A percentile compares a stretch with the other conserved stretches of the same genome.
phyloP scores from a whole-genome alignment of 2,113 vertebrate species.

The Philantomba maxwellii region DNA sequence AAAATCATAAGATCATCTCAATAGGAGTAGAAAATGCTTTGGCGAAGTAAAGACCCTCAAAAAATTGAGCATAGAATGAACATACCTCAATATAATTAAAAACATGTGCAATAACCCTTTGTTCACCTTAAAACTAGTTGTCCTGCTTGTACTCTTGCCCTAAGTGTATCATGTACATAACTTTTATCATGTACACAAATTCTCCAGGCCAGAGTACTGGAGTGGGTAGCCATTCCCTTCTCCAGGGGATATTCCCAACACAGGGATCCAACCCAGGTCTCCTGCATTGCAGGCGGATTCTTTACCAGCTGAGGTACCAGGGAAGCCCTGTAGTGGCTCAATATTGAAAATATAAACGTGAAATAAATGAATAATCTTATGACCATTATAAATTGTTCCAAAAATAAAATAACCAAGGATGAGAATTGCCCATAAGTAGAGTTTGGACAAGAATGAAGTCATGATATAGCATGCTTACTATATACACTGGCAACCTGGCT shows the following conservation, averaged over 20 bases:
- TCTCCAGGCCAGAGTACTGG: not conserved
- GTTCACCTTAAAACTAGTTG: not conserved
- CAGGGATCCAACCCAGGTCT: not conserved
- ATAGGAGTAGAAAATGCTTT: not conserved
- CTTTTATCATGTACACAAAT: not conserved
- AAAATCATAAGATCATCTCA: not conserved
- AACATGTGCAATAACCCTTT: not conserved
- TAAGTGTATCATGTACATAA: not conserved
- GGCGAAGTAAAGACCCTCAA: not conserved
- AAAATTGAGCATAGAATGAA: not conserved
- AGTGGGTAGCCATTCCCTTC: not conserved
- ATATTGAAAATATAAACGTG: not conserved
- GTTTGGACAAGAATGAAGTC: not conserved
- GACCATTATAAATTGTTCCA: not conserved
- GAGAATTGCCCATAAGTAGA: not conserved
- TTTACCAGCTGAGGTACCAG: not conserved
- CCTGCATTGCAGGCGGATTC: not conserved
- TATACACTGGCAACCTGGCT: not conserved
- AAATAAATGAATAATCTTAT: not conserved
- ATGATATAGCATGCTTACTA: not conserved
- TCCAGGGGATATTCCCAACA: not conserved
- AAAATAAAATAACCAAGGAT: not conserved
- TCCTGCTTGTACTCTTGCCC: not conserved
- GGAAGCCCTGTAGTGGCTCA: not conserved
- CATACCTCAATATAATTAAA: not conserved